Evolutionary conservation across 2,797 vertebrate genomes (phyloP).

Genomic region (Zalophus californianus): DNA sequence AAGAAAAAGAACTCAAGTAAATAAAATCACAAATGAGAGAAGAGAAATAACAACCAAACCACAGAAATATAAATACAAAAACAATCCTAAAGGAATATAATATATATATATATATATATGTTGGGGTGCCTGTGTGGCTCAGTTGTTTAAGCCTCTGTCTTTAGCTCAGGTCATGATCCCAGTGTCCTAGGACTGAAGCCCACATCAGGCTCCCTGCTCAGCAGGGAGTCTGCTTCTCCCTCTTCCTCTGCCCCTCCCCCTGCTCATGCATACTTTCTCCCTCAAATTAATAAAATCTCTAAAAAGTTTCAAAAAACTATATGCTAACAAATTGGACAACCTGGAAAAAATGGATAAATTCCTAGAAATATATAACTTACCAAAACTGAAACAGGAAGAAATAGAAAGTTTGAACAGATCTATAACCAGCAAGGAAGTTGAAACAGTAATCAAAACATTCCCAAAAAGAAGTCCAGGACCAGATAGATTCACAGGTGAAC

Average conservation of each 20-base stretch:
- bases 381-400: not conserved
- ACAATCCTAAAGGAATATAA: not conserved
- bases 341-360: not conserved
- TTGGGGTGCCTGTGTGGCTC: fast-evolving
- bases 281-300: too few relatives aligned
- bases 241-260: too few relatives aligned
- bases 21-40: not conserved
- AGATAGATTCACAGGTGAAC: not conserved
- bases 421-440: not conserved
- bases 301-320: not conserved
- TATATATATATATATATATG: too few relatives aligned
- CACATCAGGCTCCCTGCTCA: too few relatives aligned
- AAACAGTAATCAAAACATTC: not conserved
- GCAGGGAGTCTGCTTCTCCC: too few relatives aligned
- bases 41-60: not conserved
- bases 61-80: not conserved
- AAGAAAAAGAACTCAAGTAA: not conserved
- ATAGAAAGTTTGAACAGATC: not conserved
- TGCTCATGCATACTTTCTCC: too few relatives aligned
- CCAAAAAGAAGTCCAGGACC: not conserved
- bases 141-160: too few relatives aligned
- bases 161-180: too few relatives aligned
- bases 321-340: not conserved
- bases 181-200: too few relatives aligned
- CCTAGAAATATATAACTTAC: not conserved